These are phyloP conservation scores for Atethmia centrago DNA, from an alignment of 2,888 invertebrate genomes.

Conservation along the genomic window DNA sequence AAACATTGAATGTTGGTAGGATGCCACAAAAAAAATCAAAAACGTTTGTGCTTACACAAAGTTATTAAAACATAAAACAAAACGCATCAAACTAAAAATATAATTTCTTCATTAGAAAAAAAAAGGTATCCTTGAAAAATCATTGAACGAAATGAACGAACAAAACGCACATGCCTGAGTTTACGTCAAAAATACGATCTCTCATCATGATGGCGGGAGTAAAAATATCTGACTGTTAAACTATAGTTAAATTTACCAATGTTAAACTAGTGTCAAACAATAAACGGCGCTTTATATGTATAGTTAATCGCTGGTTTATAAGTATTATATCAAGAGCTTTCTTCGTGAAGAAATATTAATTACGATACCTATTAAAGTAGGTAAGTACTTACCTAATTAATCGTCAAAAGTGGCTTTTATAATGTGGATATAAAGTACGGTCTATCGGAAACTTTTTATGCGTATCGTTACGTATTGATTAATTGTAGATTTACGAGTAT, in stretches of 20 bases:
- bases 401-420: constrained; percentile 12
- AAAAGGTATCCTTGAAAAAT: constrained; percentile 42
- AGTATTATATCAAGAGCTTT: constrained; percentile 26
- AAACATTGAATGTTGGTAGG: neutral
- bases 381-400: constrained; percentile 8
- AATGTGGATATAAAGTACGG: constrained; percentile 14
- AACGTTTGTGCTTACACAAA: neutral
- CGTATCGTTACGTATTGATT: constrained; percentile 11
- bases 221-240: constrained; percentile 57
- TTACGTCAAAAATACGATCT: constrained; percentile 63
- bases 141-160: constrained; percentile 58
- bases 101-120: constrained; percentile 40
- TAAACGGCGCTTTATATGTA: constrained; percentile 6
- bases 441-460: constrained; percentile 19
- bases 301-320: constrained; percentile 24
- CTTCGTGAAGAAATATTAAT: constrained; percentile 34
- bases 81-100: constrained; percentile 29
- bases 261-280: constrained; percentile 38
- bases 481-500: constrained; percentile 23
- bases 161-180: constrained; percentile 56
- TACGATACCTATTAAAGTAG: constrained; percentile 11
- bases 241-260: constrained; percentile 51
- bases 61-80: constrained; percentile 23
- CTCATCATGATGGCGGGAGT: constrained; percentile 52
- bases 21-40: neutral